Conservation (phyloP, 2,113 vertebrate genomes). For the Chitala chitala region DNA sequence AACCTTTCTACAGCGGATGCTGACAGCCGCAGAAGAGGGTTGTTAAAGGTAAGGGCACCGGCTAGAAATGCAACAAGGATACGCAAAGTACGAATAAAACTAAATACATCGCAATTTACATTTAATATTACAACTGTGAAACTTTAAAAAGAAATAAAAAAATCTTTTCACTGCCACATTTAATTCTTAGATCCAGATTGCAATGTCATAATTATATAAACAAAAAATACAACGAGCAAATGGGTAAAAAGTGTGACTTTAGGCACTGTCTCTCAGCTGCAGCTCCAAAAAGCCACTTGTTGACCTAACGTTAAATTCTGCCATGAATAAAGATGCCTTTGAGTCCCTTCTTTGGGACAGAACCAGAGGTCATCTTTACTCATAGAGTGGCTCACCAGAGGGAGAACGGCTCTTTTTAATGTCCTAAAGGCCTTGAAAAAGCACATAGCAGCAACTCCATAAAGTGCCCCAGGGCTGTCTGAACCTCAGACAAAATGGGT, state of each 20-base stretch:
- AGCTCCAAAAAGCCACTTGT: not conserved
- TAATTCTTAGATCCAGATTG: too few relatives aligned
- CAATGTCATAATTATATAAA: too few relatives aligned
- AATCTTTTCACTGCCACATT: too few relatives aligned
- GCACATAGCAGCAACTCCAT: not conserved
- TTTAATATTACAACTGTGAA: too few relatives aligned
- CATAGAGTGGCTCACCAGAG: not conserved
- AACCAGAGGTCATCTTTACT: constrained; percentile 5
- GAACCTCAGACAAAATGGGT: not conserved
- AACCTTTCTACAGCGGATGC: not conserved
- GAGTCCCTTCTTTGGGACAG: not conserved
- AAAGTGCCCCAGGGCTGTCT: too few relatives aligned
- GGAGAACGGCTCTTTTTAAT: not conserved
- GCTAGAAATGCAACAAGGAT: not conserved
- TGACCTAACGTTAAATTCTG: not conserved
- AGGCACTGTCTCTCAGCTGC: too few relatives aligned
- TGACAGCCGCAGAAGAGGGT: not conserved
- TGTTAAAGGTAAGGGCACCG: not conserved
- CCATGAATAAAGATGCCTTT: not conserved
- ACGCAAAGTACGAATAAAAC: too few relatives aligned
- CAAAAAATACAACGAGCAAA: too few relatives aligned
- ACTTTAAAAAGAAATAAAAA: too few relatives aligned
- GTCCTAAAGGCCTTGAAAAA: not conserved
- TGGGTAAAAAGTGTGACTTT: too few relatives aligned
- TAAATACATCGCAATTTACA: too few relatives aligned